These are phyloP conservation scores for Drepana arcuata DNA, from an alignment of 1,140 invertebrate species.

Conservation along the genomic window DNA sequence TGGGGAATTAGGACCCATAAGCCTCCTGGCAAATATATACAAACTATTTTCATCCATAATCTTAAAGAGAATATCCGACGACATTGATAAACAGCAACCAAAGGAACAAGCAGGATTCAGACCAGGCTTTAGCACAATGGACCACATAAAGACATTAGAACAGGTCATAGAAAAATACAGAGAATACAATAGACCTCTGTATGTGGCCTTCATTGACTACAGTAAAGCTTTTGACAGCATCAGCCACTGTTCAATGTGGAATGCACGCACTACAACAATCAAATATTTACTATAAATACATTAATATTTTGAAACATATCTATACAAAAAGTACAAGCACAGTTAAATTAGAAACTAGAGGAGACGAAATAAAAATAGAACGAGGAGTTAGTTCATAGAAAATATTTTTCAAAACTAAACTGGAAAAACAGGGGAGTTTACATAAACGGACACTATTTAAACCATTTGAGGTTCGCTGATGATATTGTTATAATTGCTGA, in stretches of 20 bases:
- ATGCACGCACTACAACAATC: constrained; percentile 4
- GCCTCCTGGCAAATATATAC: background rate
- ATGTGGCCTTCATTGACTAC: constrained; percentile 7
- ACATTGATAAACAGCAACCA: constrained; percentile 4
- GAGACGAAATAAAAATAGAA: constrained; percentile 7
- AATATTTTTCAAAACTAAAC: constrained; percentile 6
- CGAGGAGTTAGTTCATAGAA: constrained; percentile 11
- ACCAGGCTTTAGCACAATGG: constrained; percentile 4
- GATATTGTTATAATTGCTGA: constrained; percentile 9
- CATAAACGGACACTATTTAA: constrained; percentile 5
- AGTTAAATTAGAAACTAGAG: constrained; percentile 10
- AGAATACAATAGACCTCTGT: constrained; percentile 6
- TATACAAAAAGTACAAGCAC: constrained; percentile 8
- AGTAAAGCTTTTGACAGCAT: constrained; percentile 9
- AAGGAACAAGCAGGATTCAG: constrained; percentile 8
- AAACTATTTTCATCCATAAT: background rate
- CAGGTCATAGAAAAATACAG: constrained; percentile 7
- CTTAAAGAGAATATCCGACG: background rate
- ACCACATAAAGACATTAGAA: constrained; percentile 6
- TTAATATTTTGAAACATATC: constrained; percentile 9
- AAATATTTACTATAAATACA: constrained; percentile 5
- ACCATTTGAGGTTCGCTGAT: constrained; percentile 10
- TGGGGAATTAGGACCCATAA: background rate
- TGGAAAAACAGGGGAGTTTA: constrained; percentile 8
- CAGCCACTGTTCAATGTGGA: constrained; percentile 7